phyloP scores from a whole-genome alignment of 2,888 invertebrate genomes.

The Notodonta dromedarius region DNA sequence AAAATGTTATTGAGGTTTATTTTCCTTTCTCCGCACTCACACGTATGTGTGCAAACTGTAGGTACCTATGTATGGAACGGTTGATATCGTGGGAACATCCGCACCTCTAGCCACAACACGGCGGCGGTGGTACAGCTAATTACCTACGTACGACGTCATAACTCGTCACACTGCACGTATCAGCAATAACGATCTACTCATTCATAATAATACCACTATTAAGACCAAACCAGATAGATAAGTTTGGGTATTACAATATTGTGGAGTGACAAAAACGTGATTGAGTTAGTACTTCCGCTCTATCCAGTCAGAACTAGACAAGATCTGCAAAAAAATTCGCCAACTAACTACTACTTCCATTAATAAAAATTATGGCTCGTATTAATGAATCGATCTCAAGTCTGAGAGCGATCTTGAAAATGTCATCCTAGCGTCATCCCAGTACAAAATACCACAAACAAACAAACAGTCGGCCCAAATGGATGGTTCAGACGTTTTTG shows the following conservation, averaged over 20 bases:
- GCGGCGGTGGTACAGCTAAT: neutral
- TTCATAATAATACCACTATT: neutral
- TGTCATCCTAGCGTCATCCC: no score
- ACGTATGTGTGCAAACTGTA: neutral
- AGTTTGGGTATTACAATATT: neutral
- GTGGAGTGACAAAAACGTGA: constrained; percentile 1
- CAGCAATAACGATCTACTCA: neutral
- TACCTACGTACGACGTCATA: neutral
- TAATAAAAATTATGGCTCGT: no score
- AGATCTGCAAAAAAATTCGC: no score
- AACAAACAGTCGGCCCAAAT: no score
- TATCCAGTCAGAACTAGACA: neutral
- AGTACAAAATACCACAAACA: no score
- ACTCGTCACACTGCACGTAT: neutral
- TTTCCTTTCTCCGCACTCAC: neutral
- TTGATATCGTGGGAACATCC: neutral
- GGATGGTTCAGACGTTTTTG: no score
- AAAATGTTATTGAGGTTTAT: no score
- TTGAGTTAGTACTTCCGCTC: neutral
- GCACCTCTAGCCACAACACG: neutral
- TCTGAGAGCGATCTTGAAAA: no score
- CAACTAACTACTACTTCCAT: no score
- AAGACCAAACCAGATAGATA: constrained; percentile 2
- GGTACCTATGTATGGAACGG: neutral
- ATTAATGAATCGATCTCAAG: no score